Percentiles rank a stretch among this genome's conserved stretches.
Evolutionary conservation across 2,888 invertebrate species (phyloP).

Genomic region (Drosophila percnosoma): DNA sequence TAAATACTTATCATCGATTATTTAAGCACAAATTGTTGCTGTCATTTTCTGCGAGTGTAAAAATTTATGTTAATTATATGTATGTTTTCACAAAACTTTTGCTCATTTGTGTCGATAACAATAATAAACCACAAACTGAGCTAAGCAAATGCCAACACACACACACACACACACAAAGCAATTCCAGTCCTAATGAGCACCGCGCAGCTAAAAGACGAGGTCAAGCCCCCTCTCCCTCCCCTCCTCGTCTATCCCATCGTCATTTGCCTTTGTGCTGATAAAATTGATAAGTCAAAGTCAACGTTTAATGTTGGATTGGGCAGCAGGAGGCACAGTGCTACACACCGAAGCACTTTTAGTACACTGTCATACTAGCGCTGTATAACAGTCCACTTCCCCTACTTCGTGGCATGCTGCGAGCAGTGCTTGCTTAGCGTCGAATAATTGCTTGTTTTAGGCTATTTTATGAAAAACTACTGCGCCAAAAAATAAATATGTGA

Average conservation of each 20-base stretch:
- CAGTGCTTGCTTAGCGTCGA: not conserved
- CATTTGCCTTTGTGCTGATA: conserved; percentile 45
- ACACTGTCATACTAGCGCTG: conserved; percentile 52
- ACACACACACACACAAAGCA: conserved; percentile 32
- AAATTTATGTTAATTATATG: conserved; percentile 25
- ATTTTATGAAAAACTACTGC: not conserved
- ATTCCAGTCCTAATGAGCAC: conserved; percentile 70
- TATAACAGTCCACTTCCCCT: conserved; percentile 46
- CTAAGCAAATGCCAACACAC: conserved; percentile 26
- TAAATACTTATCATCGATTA: not conserved
- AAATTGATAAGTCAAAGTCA: conserved; percentile 66
- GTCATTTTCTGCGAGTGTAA: not conserved
- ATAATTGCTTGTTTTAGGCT: not conserved
- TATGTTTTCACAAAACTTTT: conserved; percentile 37
- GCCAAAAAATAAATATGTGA: not conserved
- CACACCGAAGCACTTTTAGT: conserved; percentile 42
- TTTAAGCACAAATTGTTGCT: not conserved
- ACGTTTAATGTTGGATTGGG: not conserved
- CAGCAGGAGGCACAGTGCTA: not conserved
- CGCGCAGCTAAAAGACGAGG: conserved; percentile 62
- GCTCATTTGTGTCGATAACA: conserved; percentile 57
- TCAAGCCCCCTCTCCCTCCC: conserved; percentile 38
- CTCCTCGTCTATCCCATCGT: not conserved
- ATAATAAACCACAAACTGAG: conserved; percentile 52
- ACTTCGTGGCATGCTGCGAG: conserved; percentile 18